Percentiles rank a stretch among this genome's conserved stretches.
These are phyloP conservation scores for Diachasmimorpha longicaudata DNA, from an alignment of 1,140 invertebrate species.

Conservation along the genomic window DNA sequence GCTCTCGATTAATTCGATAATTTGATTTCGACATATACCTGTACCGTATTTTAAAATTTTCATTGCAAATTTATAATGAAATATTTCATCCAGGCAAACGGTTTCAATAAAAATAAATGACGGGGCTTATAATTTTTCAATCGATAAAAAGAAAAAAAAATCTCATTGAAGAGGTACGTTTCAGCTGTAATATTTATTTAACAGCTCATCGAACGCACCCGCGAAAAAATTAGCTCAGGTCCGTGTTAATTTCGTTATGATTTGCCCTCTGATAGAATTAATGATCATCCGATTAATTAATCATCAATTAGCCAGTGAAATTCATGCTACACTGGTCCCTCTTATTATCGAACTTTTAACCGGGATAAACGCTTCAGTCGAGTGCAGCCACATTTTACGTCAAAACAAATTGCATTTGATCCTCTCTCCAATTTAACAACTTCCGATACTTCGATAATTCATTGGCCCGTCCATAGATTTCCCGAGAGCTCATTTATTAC, in stretches of 20 bases:
- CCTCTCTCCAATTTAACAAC: slow-evolving; percentile 2
- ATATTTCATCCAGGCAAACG: too few species aligned
- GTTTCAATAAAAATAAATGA: too few species aligned
- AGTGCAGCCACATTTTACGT: neutral
- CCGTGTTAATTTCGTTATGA: too few species aligned
- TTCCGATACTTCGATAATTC: slow-evolving; percentile 16
- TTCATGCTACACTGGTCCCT: neutral
- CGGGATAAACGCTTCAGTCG: neutral
- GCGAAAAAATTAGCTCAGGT: too few species aligned
- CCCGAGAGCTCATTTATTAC: slow-evolving; percentile 8
- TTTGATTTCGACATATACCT: neutral
- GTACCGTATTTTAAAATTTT: neutral
- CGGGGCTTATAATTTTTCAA: too few species aligned
- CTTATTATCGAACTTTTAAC: neutral
- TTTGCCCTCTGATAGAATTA: neutral
- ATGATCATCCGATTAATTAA: neutral
- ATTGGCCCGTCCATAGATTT: slow-evolving; percentile 7
- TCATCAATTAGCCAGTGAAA: neutral
- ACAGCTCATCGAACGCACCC: too few species aligned
- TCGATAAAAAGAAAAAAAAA: too few species aligned
- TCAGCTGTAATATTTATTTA: too few species aligned
- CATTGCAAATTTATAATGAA: too few species aligned
- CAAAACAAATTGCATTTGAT: neutral
- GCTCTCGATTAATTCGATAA: neutral
- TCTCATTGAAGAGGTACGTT: too few species aligned